These are phyloP conservation scores for Eptesicus fuscus DNA, from an alignment of 2,113 vertebrate genomes.

Conservation along the genomic window DNA sequence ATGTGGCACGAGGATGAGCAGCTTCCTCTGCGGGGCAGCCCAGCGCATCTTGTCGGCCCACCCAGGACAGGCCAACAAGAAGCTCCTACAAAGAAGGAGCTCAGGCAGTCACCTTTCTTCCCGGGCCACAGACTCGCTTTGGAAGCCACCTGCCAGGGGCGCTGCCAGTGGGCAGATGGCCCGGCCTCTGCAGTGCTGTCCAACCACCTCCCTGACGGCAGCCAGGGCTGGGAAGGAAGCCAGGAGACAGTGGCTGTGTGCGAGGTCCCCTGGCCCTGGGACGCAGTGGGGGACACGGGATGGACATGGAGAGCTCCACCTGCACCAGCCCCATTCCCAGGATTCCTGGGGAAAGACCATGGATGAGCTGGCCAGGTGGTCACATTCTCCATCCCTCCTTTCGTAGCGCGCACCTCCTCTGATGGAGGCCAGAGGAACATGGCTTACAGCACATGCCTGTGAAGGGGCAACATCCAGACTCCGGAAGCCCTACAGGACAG, in stretches of 20 bases:
- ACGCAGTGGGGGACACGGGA: not conserved
- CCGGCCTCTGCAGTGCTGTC: not conserved
- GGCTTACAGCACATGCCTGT: not conserved
- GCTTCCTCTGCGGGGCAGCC: not conserved
- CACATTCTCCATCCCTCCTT: not conserved
- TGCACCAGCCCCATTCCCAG: not conserved
- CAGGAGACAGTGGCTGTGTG: not conserved
- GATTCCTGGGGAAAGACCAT: not conserved
- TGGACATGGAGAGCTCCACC: not conserved
- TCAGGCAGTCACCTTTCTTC: not conserved
- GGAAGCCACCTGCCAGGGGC: not conserved
- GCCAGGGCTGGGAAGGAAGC: not conserved
- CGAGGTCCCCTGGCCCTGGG: not conserved
- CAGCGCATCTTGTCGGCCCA: not conserved
- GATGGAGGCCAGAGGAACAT: not conserved
- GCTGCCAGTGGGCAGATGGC: accelerated
- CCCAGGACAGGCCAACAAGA: not conserved
- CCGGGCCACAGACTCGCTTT: not conserved
- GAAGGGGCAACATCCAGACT: not conserved
- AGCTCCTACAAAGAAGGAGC: not conserved
- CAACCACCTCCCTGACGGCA: not conserved
- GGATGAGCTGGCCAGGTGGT: not conserved
- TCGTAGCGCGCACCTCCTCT: not conserved
- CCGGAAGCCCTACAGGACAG: not conserved
- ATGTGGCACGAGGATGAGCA: not conserved